Percentiles rank a stretch among this genome's conserved stretches.
Evolutionary conservation across 2,113 vertebrate genomes (phyloP).

Genomic region (Puffinus mauretanicus): DNA sequence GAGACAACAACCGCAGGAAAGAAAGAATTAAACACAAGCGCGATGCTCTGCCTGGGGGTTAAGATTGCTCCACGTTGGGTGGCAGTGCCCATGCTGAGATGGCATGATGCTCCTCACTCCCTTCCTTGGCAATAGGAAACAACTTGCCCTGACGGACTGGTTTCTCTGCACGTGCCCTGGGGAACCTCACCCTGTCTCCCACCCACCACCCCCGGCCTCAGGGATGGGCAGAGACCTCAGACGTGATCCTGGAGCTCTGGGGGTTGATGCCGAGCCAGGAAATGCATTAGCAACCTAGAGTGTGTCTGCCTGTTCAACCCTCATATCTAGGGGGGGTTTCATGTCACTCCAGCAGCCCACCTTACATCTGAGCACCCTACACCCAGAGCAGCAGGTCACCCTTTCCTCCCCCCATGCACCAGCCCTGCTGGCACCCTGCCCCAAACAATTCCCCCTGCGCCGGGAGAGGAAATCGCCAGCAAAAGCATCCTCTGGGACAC

Average conservation of each 20-base stretch:
- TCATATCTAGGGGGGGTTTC: too few species aligned
- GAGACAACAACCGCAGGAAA: not conserved
- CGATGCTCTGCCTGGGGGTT: not conserved
- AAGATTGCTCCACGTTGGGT: not conserved
- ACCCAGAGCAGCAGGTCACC: not conserved
- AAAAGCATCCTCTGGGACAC: not conserved
- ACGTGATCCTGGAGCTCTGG: not conserved
- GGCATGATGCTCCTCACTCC: not conserved
- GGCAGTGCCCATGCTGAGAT: not conserved
- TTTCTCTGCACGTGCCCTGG: not conserved
- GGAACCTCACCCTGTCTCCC: not conserved
- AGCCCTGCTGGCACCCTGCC: not conserved
- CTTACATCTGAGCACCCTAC: not conserved
- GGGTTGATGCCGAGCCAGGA: not conserved
- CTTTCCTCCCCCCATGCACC: fast-evolving
- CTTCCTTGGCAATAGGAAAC: too few species aligned
- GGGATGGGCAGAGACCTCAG: not conserved
- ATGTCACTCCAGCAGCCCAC: not conserved
- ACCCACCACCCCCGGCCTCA: not conserved
- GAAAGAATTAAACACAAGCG: not conserved
- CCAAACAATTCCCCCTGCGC: not conserved
- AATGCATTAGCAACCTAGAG: not conserved
- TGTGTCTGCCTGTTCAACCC: fast-evolving
- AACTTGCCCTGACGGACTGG: not conserved
- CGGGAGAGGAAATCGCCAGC: not conserved